Percentiles rank a stretch among this genome's conserved stretches.
Conservation (phyloP, 1,140 invertebrate genomes). For the Cherax destructor region DNA sequence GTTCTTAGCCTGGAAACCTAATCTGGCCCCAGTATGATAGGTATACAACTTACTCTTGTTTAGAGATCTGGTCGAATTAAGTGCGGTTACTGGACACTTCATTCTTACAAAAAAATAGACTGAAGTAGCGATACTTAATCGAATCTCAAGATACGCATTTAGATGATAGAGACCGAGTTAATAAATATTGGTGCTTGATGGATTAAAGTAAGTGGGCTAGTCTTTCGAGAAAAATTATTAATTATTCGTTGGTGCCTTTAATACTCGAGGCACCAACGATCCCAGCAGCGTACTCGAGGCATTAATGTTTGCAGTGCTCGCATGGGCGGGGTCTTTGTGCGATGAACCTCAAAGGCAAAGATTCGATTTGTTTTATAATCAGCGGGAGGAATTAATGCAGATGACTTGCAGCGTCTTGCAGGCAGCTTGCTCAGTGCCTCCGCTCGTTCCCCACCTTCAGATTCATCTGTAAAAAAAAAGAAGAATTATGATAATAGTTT, state of each 20-base stretch:
- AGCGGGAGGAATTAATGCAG: not conserved
- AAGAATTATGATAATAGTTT: not conserved
- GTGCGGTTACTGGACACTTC: too few species aligned
- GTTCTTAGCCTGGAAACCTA: too few species aligned
- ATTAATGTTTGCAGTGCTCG: not conserved
- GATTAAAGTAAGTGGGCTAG: too few species aligned
- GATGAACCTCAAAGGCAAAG: not conserved
- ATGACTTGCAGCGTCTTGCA: not conserved
- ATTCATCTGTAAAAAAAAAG: not conserved
- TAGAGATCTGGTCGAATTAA: too few species aligned
- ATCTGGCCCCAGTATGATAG: too few species aligned
- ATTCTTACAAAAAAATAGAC: too few species aligned
- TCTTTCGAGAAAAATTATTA: too few species aligned
- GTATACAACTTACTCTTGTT: too few species aligned
- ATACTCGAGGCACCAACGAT: not conserved
- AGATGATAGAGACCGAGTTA: too few species aligned
- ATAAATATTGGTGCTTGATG: too few species aligned
- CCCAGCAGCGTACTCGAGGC: not conserved
- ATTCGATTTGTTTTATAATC: not conserved
- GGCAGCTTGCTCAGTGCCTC: not conserved
- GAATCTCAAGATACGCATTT: too few species aligned
- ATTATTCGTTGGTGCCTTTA: not conserved
- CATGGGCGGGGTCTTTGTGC: not conserved
- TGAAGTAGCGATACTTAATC: too few species aligned
- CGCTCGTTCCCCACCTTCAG: not conserved